Evolutionary conservation across 1,140 invertebrate species (phyloP).

Genomic region (Hylyphantes graminicola): DNA sequence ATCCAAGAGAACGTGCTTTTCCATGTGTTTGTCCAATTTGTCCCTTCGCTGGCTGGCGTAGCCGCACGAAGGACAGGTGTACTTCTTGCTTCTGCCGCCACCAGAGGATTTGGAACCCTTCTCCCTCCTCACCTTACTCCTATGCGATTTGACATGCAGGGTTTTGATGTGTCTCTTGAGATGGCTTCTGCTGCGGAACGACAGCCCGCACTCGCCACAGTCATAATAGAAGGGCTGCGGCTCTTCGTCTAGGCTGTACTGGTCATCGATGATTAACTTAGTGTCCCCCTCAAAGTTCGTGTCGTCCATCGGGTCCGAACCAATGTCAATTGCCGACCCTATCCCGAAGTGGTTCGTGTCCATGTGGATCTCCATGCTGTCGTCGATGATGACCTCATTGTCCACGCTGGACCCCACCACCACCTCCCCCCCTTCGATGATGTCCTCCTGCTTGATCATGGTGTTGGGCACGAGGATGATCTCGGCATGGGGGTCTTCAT

Average conservation of each 20-base stretch:
- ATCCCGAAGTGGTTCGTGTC: slow-evolving; percentile 42
- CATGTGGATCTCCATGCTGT: slow-evolving; percentile 51
- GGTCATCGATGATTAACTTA: slow-evolving; percentile 39
- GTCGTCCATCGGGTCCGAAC: slow-evolving; percentile 51
- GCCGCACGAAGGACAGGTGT: slow-evolving; percentile 64
- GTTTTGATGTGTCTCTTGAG: slow-evolving; percentile 64
- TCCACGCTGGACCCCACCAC: slow-evolving; percentile 59
- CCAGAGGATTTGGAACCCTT: background rate
- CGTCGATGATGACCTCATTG: slow-evolving; percentile 62
- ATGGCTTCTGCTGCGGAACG: slow-evolving; percentile 62
- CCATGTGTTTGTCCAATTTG: slow-evolving; percentile 65
- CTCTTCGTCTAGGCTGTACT: background rate
- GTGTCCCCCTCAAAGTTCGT: slow-evolving; percentile 49
- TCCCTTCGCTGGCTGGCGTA: slow-evolving; percentile 63
- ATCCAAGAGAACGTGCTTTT: slow-evolving; percentile 64
- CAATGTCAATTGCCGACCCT: slow-evolving; percentile 39
- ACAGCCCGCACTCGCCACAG: slow-evolving; percentile 64
- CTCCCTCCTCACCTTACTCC: slow-evolving; percentile 58
- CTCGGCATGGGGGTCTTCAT: slow-evolving; percentile 58
- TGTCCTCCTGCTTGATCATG: slow-evolving; percentile 61
- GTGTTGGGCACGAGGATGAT: slow-evolving; percentile 61
- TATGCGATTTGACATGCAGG: slow-evolving; percentile 58
- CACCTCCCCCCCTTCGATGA: slow-evolving; percentile 62
- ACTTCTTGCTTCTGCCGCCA: slow-evolving; percentile 45
- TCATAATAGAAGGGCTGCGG: slow-evolving; percentile 56